A percentile compares a stretch with the other conserved stretches of the same genome.
These are phyloP conservation scores for Alouatta palliata DNA, from an alignment of 2,113 vertebrate species.

Conservation along the genomic window DNA sequence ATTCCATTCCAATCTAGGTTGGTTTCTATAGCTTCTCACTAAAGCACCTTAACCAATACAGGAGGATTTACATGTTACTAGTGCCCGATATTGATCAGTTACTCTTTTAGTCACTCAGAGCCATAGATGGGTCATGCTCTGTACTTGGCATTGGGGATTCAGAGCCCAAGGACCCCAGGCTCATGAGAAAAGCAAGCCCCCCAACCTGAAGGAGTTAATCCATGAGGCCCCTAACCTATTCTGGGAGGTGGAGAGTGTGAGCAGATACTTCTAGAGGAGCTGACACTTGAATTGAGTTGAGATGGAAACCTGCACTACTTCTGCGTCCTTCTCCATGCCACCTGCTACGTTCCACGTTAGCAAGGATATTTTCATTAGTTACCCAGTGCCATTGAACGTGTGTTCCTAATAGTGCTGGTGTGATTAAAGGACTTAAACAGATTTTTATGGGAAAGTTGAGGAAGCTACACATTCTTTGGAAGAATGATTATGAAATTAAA, in stretches of 20 bases:
- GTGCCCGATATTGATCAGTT: background rate
- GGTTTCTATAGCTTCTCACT: background rate
- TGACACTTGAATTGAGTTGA: background rate
- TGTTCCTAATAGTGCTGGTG: background rate
- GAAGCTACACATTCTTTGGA: background rate
- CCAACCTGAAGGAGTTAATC: background rate
- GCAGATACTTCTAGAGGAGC: background rate
- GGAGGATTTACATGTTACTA: background rate
- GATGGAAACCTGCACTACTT: background rate
- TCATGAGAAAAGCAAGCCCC: background rate
- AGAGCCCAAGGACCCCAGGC: background rate
- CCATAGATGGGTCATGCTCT: background rate
- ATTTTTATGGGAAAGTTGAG: background rate
- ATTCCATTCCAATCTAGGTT: background rate
- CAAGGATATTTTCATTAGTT: background rate
- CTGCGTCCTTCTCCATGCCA: background rate
- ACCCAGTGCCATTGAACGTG: background rate
- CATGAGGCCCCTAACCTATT: background rate
- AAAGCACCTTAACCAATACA: background rate
- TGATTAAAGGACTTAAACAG: constrained; percentile 1
- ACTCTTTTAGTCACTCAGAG: background rate
- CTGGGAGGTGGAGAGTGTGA: background rate
- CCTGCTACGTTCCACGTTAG: background rate
- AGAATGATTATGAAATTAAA: constrained; percentile 1
- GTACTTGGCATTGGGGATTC: background rate